phyloP scores from a whole-genome alignment of 2,888 invertebrate genomes.

The Pristionchus entomophagus region DNA sequence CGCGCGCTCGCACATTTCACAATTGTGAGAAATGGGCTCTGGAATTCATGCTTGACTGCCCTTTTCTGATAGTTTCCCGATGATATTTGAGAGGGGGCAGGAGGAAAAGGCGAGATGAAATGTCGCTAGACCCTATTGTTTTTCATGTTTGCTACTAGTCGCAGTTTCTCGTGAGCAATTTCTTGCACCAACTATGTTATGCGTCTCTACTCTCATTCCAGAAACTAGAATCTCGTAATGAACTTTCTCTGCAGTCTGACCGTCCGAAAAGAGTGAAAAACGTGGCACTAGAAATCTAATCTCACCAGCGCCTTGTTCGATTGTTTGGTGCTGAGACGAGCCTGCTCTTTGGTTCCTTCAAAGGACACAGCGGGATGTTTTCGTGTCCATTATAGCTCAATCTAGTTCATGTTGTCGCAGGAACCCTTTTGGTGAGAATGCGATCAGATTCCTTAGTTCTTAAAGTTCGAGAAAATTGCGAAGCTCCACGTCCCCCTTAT shows the following conservation, averaged over 20 bases:
- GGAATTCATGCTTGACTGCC: not conserved
- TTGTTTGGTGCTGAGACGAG: no score
- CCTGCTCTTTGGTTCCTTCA: no score
- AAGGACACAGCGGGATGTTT: no score
- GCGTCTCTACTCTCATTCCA: not conserved
- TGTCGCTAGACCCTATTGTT: not conserved
- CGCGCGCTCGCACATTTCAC: not conserved
- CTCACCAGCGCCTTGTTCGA: no score
- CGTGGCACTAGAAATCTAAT: no score
- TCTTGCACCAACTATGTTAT: not conserved
- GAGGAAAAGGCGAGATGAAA: not conserved
- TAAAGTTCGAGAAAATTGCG: no score
- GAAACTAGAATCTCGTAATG: not conserved
- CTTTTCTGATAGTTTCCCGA: constrained; percentile 1
- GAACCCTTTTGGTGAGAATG: no score
- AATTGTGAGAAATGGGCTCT: constrained; percentile 15
- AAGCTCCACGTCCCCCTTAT: no score
- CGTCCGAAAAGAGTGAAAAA: no score
- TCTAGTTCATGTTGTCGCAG: no score
- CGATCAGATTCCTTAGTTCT: no score
- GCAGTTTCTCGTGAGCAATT: not conserved
- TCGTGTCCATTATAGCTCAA: no score
- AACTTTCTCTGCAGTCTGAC: not conserved
- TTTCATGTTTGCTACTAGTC: not conserved
- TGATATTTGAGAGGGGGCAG: not conserved